Evolutionary conservation across 2,888 invertebrate species (phyloP), one percentile per base, ranked within the genome.

Genomic region (Tigriopus californicus): DNA sequence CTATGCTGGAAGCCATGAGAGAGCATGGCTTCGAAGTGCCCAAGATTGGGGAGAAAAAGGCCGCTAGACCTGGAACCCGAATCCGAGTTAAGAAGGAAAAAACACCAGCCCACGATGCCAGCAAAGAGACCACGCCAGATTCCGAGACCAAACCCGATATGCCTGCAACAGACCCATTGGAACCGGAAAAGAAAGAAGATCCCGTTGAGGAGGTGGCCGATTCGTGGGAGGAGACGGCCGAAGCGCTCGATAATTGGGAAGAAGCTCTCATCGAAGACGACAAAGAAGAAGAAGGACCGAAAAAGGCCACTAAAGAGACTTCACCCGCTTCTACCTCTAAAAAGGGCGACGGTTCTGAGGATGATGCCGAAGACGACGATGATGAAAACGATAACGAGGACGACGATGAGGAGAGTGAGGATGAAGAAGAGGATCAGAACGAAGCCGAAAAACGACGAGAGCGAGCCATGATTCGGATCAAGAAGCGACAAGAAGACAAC

Each of bases 1-100:
- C 86, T 61, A 79, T 91, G 77, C 73, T 95, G 62, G 89, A 91
- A 58, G 83, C 85, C 1, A 74, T 91, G 46, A 25, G 62, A 71
- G 89, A 87, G 10, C 87, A 89, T 72, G 92, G 92, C 61, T 73
- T 86, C 25, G 84, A 83, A 67, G 75, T 89, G 62, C 87, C 87
- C 0, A 80, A 61, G 77, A 79, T 64, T 72, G 74, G 63, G 72
- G 77, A 66, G 61, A 75, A 77, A n/a, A 70, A 71, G 63, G 65
- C 70, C 66, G 61, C 67, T 58, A 62, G 72, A 64, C 77, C 78
- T 68, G 85, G 89, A 44, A 85, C 87, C 4, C 77, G 87, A 69
- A 73, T 85, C 63, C 79, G 81, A 67, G 80, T 81, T 11, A 79
- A 76, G 62, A 85, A 81, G 68, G 70, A 80, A 63, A 83, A 83